Evolutionary conservation across 2,113 vertebrate genomes (phyloP).

Genomic region (Podiceps cristatus): DNA sequence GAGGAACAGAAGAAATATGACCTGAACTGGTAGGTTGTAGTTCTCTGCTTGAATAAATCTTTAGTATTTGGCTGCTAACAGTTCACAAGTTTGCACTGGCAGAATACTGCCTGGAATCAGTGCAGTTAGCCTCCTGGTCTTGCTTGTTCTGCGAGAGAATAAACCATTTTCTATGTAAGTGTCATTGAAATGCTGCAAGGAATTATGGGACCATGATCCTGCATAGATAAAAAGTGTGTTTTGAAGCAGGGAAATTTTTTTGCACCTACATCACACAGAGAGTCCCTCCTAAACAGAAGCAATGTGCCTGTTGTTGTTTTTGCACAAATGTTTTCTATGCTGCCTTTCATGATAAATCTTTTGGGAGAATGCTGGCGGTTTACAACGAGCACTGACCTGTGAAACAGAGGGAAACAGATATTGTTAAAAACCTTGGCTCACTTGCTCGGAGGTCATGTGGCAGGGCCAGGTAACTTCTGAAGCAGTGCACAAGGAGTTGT

Average conservation of each 20-base stretch:
- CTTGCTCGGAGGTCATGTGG: neutral
- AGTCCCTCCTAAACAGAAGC: neutral
- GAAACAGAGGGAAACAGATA: slow-evolving; percentile 39
- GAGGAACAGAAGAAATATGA: slow-evolving; percentile 51
- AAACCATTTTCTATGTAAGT: slow-evolving; percentile 31
- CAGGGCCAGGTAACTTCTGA: slow-evolving; percentile 36
- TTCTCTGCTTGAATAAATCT: slow-evolving; percentile 65
- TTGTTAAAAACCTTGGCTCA: slow-evolving; percentile 31
- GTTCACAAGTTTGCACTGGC: slow-evolving; percentile 33
- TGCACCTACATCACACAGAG: neutral
- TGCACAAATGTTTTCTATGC: neutral
- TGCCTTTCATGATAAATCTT: slow-evolving; percentile 21
- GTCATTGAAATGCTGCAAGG: neutral
- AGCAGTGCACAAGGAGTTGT: neutral
- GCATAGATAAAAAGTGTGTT: neutral
- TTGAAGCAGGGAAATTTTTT: neutral
- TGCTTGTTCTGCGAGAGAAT: neutral
- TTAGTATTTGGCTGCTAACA: slow-evolving; percentile 30
- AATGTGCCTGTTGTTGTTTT: neutral
- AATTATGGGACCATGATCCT: neutral
- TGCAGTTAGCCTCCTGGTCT: slow-evolving; percentile 7
- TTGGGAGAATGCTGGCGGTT: neutral
- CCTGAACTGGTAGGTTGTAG: slow-evolving; percentile 41
- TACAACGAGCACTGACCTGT: slow-evolving; percentile 31
- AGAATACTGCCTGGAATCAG: slow-evolving; percentile 52